Percentiles rank a stretch among this genome's conserved stretches.
Evolutionary conservation across 2,888 invertebrate species (phyloP).

Genomic region (Ischnura elegans): DNA sequence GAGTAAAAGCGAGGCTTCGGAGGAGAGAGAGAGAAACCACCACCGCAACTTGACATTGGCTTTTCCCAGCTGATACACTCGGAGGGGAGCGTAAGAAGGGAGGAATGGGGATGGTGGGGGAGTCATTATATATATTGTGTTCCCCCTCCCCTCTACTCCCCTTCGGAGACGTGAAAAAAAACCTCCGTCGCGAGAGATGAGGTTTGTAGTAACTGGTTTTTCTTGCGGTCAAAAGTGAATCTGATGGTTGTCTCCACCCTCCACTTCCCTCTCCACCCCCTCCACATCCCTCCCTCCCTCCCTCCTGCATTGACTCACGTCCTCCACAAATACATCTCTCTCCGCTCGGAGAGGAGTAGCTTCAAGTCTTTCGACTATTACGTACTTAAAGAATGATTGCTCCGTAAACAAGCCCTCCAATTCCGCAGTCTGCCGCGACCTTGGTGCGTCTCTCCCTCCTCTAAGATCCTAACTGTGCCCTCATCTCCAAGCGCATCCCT

Average conservation of each 20-base stretch:
- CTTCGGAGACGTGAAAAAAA: too few species aligned
- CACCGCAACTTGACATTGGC: constrained; percentile 34
- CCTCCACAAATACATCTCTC: background rate
- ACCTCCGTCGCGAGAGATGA: constrained; percentile 22
- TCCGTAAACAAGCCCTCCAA: too few species aligned
- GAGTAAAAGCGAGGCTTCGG: background rate
- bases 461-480: too few species aligned
- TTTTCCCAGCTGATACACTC: background rate
- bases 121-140: constrained; percentile 14
- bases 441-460: too few species aligned
- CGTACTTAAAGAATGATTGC: too few species aligned
- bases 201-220: constrained; percentile 25
- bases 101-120: background rate
- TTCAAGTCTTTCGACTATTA: background rate
- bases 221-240: constrained; percentile 31
- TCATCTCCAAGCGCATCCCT: background rate
- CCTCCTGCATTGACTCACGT: background rate
- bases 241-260: background rate
- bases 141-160: too few species aligned
- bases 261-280: background rate
- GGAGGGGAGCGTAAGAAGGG: background rate
- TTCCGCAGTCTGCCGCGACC: too few species aligned
- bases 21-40: background rate
- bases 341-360: too few species aligned
- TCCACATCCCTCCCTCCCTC: background rate